Evolutionary conservation across 2,797 vertebrate genomes (phyloP).

Genomic region (Okamejei kenojei): DNA sequence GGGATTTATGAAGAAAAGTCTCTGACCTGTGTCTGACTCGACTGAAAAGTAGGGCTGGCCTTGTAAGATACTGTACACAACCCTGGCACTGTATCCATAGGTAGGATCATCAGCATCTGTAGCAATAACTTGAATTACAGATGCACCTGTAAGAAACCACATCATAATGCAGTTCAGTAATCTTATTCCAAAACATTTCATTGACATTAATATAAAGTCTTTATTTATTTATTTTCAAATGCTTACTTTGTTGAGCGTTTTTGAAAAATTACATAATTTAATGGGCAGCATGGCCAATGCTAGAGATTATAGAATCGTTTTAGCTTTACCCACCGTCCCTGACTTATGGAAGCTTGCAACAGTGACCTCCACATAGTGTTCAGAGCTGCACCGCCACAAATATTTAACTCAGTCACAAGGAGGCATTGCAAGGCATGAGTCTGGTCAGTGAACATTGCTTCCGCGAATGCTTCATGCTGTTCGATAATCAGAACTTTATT

Average conservation of each 20-base stretch:
- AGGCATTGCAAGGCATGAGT: no score
- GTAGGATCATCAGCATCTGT: slow-evolving; percentile 70
- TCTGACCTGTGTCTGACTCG: slow-evolving; percentile 70
- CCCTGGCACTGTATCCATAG: slow-evolving; percentile 68
- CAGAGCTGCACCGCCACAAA: no score
- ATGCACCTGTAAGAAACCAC: slow-evolving; percentile 57
- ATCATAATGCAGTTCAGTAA: not conserved
- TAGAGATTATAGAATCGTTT: not conserved
- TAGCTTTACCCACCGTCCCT: not conserved
- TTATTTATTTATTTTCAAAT: no score
- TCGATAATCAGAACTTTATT: no score
- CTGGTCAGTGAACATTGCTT: no score
- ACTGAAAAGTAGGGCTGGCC: slow-evolving; percentile 72
- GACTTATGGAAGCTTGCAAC: no score
- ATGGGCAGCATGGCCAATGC: not conserved
- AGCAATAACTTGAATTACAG: slow-evolving; percentile 68
- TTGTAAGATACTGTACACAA: slow-evolving; percentile 72
- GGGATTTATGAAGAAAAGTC: not conserved
- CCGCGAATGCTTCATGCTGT: no score
- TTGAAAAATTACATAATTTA: not conserved
- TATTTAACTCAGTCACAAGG: no score
- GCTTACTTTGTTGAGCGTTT: not conserved
- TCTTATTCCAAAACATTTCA: no score
- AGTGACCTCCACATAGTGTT: no score
- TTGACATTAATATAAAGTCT: not conserved